These are phyloP conservation scores for Dilophus febrilis DNA, from an alignment of 2,888 invertebrate species.

Conservation along the genomic window DNA sequence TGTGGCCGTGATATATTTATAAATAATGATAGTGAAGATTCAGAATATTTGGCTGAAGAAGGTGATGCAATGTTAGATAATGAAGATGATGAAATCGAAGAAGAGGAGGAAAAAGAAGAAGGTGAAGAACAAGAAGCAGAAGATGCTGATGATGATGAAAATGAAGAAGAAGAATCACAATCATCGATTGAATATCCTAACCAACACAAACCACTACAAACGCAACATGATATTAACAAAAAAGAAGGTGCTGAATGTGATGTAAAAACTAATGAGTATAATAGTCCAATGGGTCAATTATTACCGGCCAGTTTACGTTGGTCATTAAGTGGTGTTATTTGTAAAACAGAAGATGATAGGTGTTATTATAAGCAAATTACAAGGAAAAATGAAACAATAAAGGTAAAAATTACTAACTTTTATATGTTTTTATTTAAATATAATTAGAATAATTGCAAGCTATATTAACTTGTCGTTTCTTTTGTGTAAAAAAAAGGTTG, in stretches of 20 bases:
- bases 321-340: no score
- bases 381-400: not conserved
- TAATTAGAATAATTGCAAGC: slow-evolving; percentile 2
- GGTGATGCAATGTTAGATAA: slow-evolving; percentile 26
- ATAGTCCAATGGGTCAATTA: no score
- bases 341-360: no score
- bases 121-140: not conserved
- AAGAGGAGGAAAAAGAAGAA: slow-evolving; percentile 14
- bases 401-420: not conserved
- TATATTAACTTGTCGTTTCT: slow-evolving; percentile 9
- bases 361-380: no score
- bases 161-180: slow-evolving; percentile 13
- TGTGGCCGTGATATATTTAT: not conserved
- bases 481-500: slow-evolving; percentile 42
- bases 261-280: not conserved
- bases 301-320: no score
- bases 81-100: slow-evolving; percentile 32
- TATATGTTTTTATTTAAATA: not conserved
- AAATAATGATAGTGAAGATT: slow-evolving; percentile 5
- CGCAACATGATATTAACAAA: no score
- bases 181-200: no score
- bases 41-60: slow-evolving; percentile 8
- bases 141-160: slow-evolving; percentile 4
- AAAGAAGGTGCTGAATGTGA: not conserved
- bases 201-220: no score